Conservation (phyloP, 2,797 vertebrate species). For the Oceanodroma leucorhoa region DNA sequence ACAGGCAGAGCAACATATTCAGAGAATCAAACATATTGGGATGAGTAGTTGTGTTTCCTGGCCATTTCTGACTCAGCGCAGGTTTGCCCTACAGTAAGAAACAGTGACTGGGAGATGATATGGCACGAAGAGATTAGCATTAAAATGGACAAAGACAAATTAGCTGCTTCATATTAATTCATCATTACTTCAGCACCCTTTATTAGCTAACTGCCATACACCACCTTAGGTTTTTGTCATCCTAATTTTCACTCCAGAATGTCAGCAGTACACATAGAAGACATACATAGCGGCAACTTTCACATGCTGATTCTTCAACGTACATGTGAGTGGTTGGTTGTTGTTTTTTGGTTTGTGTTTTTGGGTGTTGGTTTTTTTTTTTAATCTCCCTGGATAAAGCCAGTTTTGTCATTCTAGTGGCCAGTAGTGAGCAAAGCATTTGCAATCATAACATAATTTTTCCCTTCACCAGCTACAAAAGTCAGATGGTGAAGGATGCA, state of each 20-base stretch:
- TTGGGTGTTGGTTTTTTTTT: not conserved
- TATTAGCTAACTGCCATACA: not conserved
- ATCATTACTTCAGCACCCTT: not conserved
- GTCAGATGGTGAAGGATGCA: not conserved
- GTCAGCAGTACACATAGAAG: not conserved
- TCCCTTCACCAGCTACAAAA: not conserved
- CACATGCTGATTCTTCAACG: not conserved
- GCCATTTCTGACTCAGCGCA: not conserved
- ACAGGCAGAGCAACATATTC: not conserved
- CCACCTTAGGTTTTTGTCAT: not conserved
- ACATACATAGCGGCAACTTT: not conserved
- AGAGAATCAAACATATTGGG: not conserved
- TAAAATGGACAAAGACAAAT: not conserved
- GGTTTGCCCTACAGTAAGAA: not conserved
- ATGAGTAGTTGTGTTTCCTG: not conserved
- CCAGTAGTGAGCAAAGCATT: not conserved
- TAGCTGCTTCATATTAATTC: not conserved
- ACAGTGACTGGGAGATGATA: not conserved
- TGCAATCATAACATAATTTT: not conserved
- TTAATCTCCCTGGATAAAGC: not conserved
- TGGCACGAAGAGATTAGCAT: not conserved
- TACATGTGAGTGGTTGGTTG: fast-evolving
- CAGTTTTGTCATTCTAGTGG: not conserved
- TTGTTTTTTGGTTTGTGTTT: fast-evolving
- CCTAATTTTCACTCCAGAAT: not conserved